phyloP scores from a whole-genome alignment of 2,888 invertebrate genomes.

The Chrysopilus asiliformis region DNA sequence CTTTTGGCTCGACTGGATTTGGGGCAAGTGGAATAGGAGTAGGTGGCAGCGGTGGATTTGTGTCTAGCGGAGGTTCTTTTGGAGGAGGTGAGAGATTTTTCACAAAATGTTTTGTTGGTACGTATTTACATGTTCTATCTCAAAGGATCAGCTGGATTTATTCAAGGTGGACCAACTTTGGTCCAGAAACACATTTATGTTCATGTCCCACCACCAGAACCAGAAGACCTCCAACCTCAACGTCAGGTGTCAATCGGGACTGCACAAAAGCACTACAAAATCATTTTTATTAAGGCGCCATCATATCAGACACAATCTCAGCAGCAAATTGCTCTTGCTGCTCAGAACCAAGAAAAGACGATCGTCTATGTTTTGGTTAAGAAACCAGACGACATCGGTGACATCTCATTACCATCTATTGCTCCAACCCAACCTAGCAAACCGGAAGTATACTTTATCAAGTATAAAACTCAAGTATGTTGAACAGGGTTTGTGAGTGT shows the following conservation, averaged over 20 bases:
- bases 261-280: slow-evolving; percentile 80
- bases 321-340: slow-evolving; percentile 64
- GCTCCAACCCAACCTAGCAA: slow-evolving; percentile 74
- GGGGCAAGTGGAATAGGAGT: too few relatives aligned
- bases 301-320: slow-evolving; percentile 68
- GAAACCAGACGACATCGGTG: slow-evolving; percentile 73
- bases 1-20: too few relatives aligned
- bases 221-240: slow-evolving; percentile 51
- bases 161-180: slow-evolving; percentile 32
- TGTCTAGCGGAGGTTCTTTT: slow-evolving; percentile 13
- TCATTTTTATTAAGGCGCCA: slow-evolving; percentile 86
- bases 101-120: background rate
- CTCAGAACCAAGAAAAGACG: slow-evolving; percentile 77
- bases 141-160: background rate
- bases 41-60: slow-evolving; percentile 12
- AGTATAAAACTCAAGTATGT: slow-evolving; percentile 36
- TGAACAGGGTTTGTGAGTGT: background rate
- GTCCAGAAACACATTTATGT: slow-evolving; percentile 82
- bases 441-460: slow-evolving; percentile 78
- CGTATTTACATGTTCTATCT: background rate
- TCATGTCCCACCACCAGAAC: slow-evolving; percentile 79
- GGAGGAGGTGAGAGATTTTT: too few relatives aligned
- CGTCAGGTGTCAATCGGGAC: slow-evolving; percentile 48
- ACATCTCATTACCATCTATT: slow-evolving; percentile 61
- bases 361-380: slow-evolving; percentile 79